A percentile compares a stretch with the other conserved stretches of the same genome.
phyloP scores from a whole-genome alignment of 1,140 invertebrate genomes.

The Cepaea nemoralis region DNA sequence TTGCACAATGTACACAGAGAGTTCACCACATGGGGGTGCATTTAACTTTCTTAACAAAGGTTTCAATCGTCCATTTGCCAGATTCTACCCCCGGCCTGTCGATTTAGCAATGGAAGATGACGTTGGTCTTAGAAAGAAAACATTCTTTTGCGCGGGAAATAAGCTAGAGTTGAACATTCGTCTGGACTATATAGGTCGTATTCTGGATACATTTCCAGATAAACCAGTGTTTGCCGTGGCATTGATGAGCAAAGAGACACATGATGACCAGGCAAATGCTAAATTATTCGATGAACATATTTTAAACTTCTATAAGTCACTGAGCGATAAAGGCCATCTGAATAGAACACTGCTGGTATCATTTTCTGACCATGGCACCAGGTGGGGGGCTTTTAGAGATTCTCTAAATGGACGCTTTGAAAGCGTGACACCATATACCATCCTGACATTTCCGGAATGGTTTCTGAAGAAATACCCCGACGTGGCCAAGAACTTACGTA shows the following conservation, averaged over 20 bases:
- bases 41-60: not conserved
- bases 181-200: not conserved
- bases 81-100: not conserved
- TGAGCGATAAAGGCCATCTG: not conserved
- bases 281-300: not conserved
- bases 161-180: not conserved
- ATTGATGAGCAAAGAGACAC: not conserved
- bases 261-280: not conserved
- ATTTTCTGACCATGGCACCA: conserved; percentile 15
- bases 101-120: not conserved
- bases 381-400: not conserved
- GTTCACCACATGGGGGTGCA: not conserved
- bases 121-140: not conserved
- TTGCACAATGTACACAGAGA: too few relatives aligned
- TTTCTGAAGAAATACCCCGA: conserved; percentile 27
- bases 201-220: conserved; percentile 2
- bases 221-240: not conserved
- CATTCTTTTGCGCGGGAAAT: not conserved
- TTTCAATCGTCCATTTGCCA: not conserved
- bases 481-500: not conserved
- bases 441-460: conserved; percentile 18
- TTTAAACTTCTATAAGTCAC: not conserved
- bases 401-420: not conserved
- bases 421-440: conserved; percentile 11
- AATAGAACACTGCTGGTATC: conserved; percentile 3